Evolutionary conservation across 2,113 vertebrate species (phyloP).

Genomic region (Lipotes vexillifer): DNA sequence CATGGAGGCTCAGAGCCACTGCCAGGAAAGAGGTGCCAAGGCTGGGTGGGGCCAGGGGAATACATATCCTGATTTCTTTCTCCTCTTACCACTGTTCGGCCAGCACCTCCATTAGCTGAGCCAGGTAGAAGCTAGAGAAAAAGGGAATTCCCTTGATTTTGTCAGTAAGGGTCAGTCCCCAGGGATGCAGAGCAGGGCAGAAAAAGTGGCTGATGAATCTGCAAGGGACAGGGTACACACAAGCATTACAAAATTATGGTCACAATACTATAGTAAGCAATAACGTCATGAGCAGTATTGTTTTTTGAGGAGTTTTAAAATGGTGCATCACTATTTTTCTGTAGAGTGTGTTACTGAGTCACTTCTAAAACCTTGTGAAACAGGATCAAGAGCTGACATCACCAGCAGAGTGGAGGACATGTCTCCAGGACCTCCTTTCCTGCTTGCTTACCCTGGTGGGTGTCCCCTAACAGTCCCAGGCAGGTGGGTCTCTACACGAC

Average conservation of each 20-base stretch:
- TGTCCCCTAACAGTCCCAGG: background rate
- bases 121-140: background rate
- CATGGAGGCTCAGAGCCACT: background rate
- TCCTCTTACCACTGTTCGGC: background rate
- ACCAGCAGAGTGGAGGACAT: background rate
- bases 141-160: background rate
- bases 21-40: background rate
- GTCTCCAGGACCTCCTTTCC: background rate
- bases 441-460: background rate
- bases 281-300: background rate
- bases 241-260: background rate
- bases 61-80: background rate
- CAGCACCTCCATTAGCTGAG: background rate
- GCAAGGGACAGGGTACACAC: accelerated
- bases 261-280: background rate
- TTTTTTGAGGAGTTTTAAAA: background rate
- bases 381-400: background rate
- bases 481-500: background rate
- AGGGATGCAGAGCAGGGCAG: background rate
- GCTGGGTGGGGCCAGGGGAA: background rate
- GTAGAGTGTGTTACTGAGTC: background rate
- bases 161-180: background rate
- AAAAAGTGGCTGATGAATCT: background rate
- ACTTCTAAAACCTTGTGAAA: background rate
- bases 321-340: background rate